Base-by-base conservation (phyloP, 1,140 invertebrate species). In the Protaetia brevitarsis region DNA sequence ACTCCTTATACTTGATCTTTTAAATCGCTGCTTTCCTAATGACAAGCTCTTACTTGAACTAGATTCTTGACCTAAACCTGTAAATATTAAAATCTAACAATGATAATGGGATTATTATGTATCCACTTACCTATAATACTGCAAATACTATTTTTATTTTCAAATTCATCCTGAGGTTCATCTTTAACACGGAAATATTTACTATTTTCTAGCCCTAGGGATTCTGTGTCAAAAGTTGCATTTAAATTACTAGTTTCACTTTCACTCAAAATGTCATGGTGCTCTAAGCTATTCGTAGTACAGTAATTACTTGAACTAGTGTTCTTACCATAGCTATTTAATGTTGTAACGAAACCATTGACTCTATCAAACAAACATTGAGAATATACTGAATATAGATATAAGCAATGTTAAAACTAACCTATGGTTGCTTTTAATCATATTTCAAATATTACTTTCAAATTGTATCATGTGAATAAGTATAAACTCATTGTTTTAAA, bases 101-200 rank as follows among this genome's bases (percentile, higher is more conserved):
- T 16, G 23, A 2, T 3, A 19, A 45, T 5, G 11, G n/a, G 2
- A 45, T n/a, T 36, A 45, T 8, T 19, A 3, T 3, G 8, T n/a
- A n/a, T n/a, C n/a, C n/a, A 34, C 56, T 27, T 27, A 58, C 56
- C 56, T 27, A 28, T 58, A 58, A 58, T 58, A 58, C 56, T 58
- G 56, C 28, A 27, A 13, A 58, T 28, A 58, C 56, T 58, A 58
- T 28, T 27, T 11, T 30, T 58, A 58, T 58, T 11, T 23, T 58
- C 56, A 58, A 58, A 58, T 10, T 58, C 28, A 30, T 58, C 56
- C 23, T 58, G 56, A 58, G 56, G 56, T 58, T 58, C 56, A 58
- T 58, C 56, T 58, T 58, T 58, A 58, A 58, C 29, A 27, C 29
- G 56, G 28, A 58, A 58, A 58, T 58, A 58, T 27, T 58, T 58